These are phyloP conservation scores for Meloidogyne hapla DNA, from an alignment of 1,140 invertebrate genomes.

Conservation along the genomic window DNA sequence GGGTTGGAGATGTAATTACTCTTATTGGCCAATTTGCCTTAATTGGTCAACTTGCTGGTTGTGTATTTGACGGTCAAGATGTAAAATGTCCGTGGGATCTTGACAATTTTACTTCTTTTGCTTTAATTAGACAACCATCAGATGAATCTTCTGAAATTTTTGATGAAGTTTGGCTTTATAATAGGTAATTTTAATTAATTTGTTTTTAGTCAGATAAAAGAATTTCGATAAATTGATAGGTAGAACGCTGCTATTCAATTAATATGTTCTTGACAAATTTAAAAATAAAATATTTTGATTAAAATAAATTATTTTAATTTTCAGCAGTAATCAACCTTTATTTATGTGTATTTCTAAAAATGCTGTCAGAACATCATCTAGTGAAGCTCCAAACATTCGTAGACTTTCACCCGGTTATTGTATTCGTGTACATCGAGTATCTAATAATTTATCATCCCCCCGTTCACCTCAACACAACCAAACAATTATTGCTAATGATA, in stretches of 20 bases:
- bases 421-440: conserved; percentile 59
- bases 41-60: conserved; percentile 56
- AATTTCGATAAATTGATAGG: too few relatives aligned
- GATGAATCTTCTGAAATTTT: conserved; percentile 39
- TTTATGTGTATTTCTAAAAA: conserved; percentile 56
- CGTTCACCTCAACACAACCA: conserved; percentile 3
- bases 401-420: conserved; percentile 62
- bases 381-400: conserved; percentile 54
- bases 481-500: conserved; percentile 13
- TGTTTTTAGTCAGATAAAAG: too few relatives aligned
- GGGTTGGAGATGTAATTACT: conserved; percentile 58
- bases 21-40: conserved; percentile 61
- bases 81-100: conserved; percentile 59
- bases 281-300: too few relatives aligned
- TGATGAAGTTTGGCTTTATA: conserved; percentile 63
- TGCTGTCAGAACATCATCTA: conserved; percentile 16
- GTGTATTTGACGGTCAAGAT: conserved; percentile 54
- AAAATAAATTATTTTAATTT: too few relatives aligned
- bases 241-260: too few relatives aligned
- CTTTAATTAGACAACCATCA: conserved; percentile 45
- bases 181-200: conserved; percentile 46
- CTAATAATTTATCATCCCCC: neutral
- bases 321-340: conserved; percentile 58
- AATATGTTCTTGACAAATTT: too few relatives aligned
- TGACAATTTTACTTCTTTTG: conserved; percentile 56